Evolutionary conservation across 1,140 invertebrate genomes (phyloP), one percentile per base, ranked within the genome.

Genomic region (Augochlora pura): DNA sequence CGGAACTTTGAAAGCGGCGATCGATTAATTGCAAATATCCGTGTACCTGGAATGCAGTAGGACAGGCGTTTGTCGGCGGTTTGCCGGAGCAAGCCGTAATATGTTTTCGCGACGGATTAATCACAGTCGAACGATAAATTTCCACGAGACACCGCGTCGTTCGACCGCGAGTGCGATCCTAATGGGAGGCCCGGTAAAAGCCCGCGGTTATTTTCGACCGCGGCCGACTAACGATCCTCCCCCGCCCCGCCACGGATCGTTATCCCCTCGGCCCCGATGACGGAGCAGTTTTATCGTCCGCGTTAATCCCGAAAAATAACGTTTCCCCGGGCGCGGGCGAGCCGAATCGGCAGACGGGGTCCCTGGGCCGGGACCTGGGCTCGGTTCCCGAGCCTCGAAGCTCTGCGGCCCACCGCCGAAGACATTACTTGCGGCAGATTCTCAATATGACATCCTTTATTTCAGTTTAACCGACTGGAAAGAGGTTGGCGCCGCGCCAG

Each of bases 371-470:
- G 21, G 21, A 18, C 9, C 65, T n/a, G 2, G 27, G 32, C 38
- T 27, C 74, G 27, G 65, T 21, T 70, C 1, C 2, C 42, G 10
- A 69, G 66, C 74, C 59, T 57, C 52, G 46, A 62, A 4, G 21
- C 82, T n/a, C n/a, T 23, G 42, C 76, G 54, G 57, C 39, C 67
- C 23, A 14, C 72, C 68, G 57, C 68, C 25, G 46, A 62, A 46
- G 25, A 68, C 83, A 70, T 86, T 84, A 81, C 79, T 80, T 82
- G 86, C 75, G 65, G 72, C 84, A 83, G 88, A 88, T 88, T 89
- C 86, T 87, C 88, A 84, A 87, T 88, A 88, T 85, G 80, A 84
- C 84, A 83, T 86, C 81, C 80, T 88, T 90, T 89, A 87, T 90
- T 90, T 90, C 83, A 84, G 87, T 88, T 87, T 87, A 90, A 87